Evolutionary conservation across 2,113 vertebrate genomes (phyloP).

Genomic region (Hystrix cristata): DNA sequence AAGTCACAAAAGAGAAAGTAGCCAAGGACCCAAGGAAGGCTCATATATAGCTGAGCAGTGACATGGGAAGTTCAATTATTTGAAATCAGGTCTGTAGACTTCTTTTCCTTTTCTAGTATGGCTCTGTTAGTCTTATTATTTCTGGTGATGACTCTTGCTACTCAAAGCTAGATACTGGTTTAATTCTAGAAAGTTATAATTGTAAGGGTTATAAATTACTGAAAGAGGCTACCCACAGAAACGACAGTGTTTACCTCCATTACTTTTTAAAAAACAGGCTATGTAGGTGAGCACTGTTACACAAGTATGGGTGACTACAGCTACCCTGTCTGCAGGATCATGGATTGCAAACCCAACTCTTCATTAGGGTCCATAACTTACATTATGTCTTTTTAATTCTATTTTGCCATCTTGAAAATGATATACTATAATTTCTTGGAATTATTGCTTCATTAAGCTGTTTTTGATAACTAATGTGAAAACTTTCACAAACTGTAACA

Average conservation of each 20-base stretch:
- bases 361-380: neutral
- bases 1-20: neutral
- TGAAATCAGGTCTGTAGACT: neutral
- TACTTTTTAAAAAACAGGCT: neutral
- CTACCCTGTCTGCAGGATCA: neutral
- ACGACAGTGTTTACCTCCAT: neutral
- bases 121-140: neutral
- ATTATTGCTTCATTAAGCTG: neutral
- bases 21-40: neutral
- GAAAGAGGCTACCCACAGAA: neutral
- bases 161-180: neutral
- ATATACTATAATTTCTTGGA: neutral
- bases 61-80: neutral
- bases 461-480: neutral
- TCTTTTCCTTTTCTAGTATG: neutral
- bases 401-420: constrained; percentile 14
- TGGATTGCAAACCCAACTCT: neutral
- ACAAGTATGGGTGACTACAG: neutral
- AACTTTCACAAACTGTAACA: neutral
- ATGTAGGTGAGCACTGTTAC: neutral
- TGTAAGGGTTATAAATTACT: neutral
- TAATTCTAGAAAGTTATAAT: constrained; percentile 18
- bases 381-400: neutral
- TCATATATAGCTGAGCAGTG: neutral
- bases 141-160: neutral